Conservation (phyloP, 2,113 vertebrate species). For the Eira barbara region DNA sequence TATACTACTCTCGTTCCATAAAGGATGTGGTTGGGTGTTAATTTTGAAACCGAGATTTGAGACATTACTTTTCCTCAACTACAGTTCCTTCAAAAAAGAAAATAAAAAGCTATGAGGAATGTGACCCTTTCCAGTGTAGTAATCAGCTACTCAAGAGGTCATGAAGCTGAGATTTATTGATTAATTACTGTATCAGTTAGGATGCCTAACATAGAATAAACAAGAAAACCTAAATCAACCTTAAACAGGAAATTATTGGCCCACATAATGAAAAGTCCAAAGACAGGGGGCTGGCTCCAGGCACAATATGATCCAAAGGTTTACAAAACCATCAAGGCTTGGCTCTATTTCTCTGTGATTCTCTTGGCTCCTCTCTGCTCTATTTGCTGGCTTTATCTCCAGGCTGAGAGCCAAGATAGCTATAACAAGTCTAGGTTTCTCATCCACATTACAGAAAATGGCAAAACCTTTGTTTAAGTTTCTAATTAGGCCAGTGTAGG, state of each 20-base stretch:
- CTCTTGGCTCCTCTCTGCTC: slow-evolving; percentile 22
- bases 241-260: neutral
- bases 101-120: neutral
- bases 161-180: slow-evolving; percentile 4
- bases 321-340: neutral
- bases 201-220: neutral
- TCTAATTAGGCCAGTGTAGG: neutral
- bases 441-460: neutral
- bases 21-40: neutral
- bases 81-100: neutral
- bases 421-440: neutral
- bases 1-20: neutral
- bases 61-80: neutral
- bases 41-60: neutral
- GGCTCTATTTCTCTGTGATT: neutral
- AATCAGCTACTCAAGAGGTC: neutral
- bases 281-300: neutral
- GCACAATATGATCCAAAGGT: neutral
- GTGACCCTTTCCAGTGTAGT: neutral
- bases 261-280: slow-evolving; percentile 1
- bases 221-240: slow-evolving; percentile 35
- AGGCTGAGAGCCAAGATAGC: neutral
- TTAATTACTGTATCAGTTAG: neutral
- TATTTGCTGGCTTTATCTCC: neutral
- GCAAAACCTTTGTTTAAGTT: neutral